phyloP scores from a whole-genome alignment of 2,113 vertebrate species.

The Turdus rufiventris region DNA sequence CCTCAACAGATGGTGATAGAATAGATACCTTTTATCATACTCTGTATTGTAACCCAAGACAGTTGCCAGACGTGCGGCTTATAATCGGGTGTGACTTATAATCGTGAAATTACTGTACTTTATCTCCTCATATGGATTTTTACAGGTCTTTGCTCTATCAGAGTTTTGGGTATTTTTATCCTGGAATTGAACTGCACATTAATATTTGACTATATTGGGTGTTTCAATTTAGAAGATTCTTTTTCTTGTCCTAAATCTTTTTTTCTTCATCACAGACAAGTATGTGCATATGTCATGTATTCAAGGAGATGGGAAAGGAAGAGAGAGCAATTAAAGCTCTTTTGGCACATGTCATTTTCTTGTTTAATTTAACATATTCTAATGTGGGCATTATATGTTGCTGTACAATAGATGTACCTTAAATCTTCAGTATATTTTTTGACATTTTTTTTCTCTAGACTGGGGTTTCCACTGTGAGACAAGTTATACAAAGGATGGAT shows the following conservation, averaged over 20 bases:
- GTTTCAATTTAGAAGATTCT: not conserved
- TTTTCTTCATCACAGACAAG: not conserved
- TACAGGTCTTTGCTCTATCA: not conserved
- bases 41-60: no score
- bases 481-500: conserved; percentile 90
- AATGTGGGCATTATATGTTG: not conserved
- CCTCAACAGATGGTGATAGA: no score
- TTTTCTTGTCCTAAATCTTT: not conserved
- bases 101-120: not conserved
- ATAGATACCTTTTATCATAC: no score
- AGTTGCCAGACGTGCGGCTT: no score
- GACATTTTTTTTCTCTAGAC: conserved; percentile 72
- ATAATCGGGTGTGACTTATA: no score
- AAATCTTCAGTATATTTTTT: not conserved
- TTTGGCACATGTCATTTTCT: not conserved
- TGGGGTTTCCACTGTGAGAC: conserved; percentile 96
- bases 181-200: not conserved
- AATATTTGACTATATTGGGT: not conserved
- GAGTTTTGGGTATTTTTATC: not conserved
- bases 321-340: not conserved
- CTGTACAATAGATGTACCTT: not conserved
- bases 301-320: not conserved
- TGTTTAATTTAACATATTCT: not conserved
- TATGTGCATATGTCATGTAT: not conserved
- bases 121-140: not conserved